A percentile compares a stretch with the other conserved stretches of the same genome.
Conservation (phyloP, 2,797 vertebrate species). For the Sebastes hopkinsi region DNA sequence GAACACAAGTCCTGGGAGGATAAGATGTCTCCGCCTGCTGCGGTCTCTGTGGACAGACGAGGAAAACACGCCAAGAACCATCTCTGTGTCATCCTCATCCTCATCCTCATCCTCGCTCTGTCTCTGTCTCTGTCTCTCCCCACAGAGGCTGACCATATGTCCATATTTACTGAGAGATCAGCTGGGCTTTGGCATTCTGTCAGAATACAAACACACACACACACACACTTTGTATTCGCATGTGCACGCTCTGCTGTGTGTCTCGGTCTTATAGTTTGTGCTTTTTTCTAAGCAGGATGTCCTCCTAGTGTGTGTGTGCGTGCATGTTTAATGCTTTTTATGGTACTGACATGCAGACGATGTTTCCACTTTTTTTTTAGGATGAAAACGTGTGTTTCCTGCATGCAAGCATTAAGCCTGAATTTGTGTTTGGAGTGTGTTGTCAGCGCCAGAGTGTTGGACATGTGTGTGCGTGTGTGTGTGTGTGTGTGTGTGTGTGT, state of each 20-base stretch:
- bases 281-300: neutral
- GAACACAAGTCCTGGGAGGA: conserved; percentile 48
- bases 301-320: neutral
- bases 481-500: neutral
- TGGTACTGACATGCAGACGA: conserved; percentile 14
- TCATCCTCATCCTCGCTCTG: conserved; percentile 18
- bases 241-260: conserved; percentile 11
- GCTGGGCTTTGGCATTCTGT: conserved; percentile 62
- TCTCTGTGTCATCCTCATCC: conserved; percentile 39
- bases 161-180: conserved; percentile 75
- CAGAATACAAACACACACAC: conserved; percentile 16
- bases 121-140: conserved; percentile 18
- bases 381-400: neutral
- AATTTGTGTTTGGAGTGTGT: neutral
- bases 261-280: conserved; percentile 1
- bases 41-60: conserved; percentile 29
- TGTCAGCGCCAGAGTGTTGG: neutral
- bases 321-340: conserved; percentile 1
- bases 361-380: conserved; percentile 5
- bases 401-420: neutral
- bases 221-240: neutral
- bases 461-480: neutral
- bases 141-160: conserved; percentile 67
- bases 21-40: conserved; percentile 49
- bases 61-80: conserved; percentile 23